Base-by-base conservation (phyloP, 2,113 vertebrate species). In the Oryzias javanicus region DNA sequence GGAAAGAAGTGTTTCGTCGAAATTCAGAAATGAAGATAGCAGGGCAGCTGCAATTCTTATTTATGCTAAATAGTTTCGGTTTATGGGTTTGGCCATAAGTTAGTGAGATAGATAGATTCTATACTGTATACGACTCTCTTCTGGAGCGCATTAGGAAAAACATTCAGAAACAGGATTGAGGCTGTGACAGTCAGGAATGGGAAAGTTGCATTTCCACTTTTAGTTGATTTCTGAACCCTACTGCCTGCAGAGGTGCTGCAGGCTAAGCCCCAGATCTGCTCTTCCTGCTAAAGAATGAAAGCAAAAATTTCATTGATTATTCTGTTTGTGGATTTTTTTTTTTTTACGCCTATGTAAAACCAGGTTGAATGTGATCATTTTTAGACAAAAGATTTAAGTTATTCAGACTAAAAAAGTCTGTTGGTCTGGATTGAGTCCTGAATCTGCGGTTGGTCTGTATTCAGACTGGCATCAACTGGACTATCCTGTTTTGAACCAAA, bases 1-100 rank as follows among this genome's bases (percentile, higher is more conserved):
- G 76, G 79, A 76, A 75, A 72, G 66, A 57, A 79, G 48, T 17
- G 47, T 49, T 48, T 57, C 76, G 64, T 59, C 59, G 53, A 70
- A 76, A 79, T 75, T 74, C 60, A 47, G 64, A 6, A 67, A 70
- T 81, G 48, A 60, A 54, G 81, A 71, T 69, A 66, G 18, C 49
- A 64, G 50, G 19, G 19, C 14, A 53, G 63, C 67, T 56, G 52
- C 58, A 55, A 41, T 65, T 65, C 74, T 74, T 76, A 76, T 68
- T 84, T 72, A 79, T 56, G 24, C 60, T 60, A 49, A 75, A 74
- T 47, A 27, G 64, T 72, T 73, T 67, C 51, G 66, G n/a, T 60
- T 52, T 24, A n/a, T 45, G 55, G 7, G 35, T 35, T 35, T 13
- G 53, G 62, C 44, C 22, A 48, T 60, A 60, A 60, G 45, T 55